These are phyloP conservation scores for Mechanitis messenoides DNA, from an alignment of 2,888 invertebrate species.

Conservation along the genomic window DNA sequence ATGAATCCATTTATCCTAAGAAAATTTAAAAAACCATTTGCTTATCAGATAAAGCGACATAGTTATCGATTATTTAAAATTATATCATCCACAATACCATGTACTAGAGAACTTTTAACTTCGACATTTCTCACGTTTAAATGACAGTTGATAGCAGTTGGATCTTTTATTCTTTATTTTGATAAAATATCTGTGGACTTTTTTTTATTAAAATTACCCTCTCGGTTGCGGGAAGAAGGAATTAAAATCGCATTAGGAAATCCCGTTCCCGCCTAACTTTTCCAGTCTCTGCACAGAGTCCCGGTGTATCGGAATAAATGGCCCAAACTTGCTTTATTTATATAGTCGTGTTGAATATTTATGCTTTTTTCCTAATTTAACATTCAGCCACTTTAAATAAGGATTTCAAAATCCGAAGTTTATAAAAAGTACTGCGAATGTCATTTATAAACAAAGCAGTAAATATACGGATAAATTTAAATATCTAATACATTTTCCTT, in stretches of 20 bases:
- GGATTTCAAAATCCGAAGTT: slow-evolving; percentile 37
- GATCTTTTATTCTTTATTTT: slow-evolving; percentile 38
- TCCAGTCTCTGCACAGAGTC: slow-evolving; percentile 66
- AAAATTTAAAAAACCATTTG: too few species aligned
- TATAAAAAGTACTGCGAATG: slow-evolving; percentile 17
- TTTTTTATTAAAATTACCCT: slow-evolving; percentile 70
- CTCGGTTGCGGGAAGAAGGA: slow-evolving; percentile 68
- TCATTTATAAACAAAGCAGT: slow-evolving; percentile 17
- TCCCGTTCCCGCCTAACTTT: slow-evolving; percentile 72
- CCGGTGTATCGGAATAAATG: slow-evolving; percentile 75
- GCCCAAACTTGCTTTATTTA: slow-evolving; percentile 73
- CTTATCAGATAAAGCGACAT: too few species aligned
- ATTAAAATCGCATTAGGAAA: slow-evolving; percentile 77
- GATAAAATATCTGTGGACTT: slow-evolving; percentile 56
- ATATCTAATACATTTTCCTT: background rate
- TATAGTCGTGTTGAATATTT: slow-evolving; percentile 72
- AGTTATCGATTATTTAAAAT: too few species aligned
- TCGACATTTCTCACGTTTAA: background rate
- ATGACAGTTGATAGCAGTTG: slow-evolving; percentile 20
- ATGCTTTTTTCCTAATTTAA: slow-evolving; percentile 64
- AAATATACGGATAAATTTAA: slow-evolving; percentile 1
- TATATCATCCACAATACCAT: background rate
- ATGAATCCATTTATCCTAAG: too few species aligned
- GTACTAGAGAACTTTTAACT: background rate
- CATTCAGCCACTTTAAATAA: slow-evolving; percentile 61